Conservation (phyloP, 2,797 vertebrate species). For the Pygocentrus nattereri region DNA sequence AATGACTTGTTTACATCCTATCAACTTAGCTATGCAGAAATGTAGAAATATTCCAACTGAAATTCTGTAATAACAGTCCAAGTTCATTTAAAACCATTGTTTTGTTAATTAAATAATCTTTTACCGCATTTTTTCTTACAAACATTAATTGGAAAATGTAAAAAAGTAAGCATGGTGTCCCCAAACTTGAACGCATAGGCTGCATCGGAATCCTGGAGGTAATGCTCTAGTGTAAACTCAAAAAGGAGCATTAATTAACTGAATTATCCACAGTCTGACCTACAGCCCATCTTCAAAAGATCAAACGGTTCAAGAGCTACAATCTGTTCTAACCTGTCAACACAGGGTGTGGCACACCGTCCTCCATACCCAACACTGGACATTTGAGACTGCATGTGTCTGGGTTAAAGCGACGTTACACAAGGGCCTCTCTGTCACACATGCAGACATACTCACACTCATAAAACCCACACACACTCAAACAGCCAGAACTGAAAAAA, state of each 20-base stretch:
- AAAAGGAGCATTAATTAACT: background rate
- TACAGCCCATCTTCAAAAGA: background rate
- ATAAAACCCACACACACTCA: background rate
- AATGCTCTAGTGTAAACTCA: background rate
- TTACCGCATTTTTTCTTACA: too few relatives aligned
- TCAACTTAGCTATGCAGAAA: too few relatives aligned
- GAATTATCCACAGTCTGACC: background rate
- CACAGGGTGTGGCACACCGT: constrained; percentile 5
- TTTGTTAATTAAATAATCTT: too few relatives aligned
- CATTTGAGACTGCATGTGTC: constrained; percentile 31
- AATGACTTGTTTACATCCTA: too few relatives aligned
- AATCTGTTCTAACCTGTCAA: background rate
- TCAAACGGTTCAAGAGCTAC: background rate
- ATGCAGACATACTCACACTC: background rate
- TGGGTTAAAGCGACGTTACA: background rate
- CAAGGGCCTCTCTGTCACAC: background rate
- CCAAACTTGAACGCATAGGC: too few relatives aligned
- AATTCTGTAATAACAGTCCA: too few relatives aligned
- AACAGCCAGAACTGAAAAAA: background rate
- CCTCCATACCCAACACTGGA: constrained; percentile 24
- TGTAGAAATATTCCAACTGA: too few relatives aligned
- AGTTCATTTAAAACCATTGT: too few relatives aligned
- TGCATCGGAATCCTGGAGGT: background rate
- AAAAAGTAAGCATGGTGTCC: too few relatives aligned
- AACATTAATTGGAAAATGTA: too few relatives aligned